Evolutionary conservation across 2,888 invertebrate genomes (phyloP), one percentile per base, ranked within the genome.

Genomic region (Capitulum mitella): DNA sequence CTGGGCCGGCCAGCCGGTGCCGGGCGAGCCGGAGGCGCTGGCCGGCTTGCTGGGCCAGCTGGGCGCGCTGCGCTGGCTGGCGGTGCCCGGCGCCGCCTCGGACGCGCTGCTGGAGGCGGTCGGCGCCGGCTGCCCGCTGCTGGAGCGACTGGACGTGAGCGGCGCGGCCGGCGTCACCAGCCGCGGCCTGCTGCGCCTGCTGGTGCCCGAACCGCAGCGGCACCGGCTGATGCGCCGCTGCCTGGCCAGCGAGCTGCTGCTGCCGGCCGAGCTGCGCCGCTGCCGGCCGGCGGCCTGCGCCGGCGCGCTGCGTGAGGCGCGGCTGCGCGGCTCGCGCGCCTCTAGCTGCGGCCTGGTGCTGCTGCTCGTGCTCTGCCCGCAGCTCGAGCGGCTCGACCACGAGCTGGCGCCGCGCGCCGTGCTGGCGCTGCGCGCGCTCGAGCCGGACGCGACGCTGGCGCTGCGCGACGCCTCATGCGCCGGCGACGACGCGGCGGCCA

Each of bases 181-280:
- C 37, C 70, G 70, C 70, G 70, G 70, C 37, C 22, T 70, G 70
- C 37, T 70, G 70, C 70, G 70, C 14, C 70, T 70, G 70, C 70
- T 70, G 37, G 37, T 70, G 37, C 70, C 70, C 0, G 37, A 34
- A 22, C 22, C 22, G 22, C 70, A 70, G 3, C 70, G 70, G 70
- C 70, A 16, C 37, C 37, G 16, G 29, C 22, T 70, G 70, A 70
- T 70, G 70, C 70, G 70, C 37, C 70, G 70, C 37, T 70, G 70
- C 26, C 70, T 70, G 37, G 14, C 70, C 37, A 29, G 29, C 37
- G 70, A 70, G 37, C 70, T 34, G 29, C 22, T 37, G 70, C 70
- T 70, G 70, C 70, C 70, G 70, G 34, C 70, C 37, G 37, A 70
- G 70, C 70, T 70, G 70, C 70, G 70, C 37, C 37, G 37, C 37